Evolutionary conservation across 2,888 invertebrate genomes (phyloP), one percentile per base, ranked within the genome.

Genomic region (Macaria liturata): DNA sequence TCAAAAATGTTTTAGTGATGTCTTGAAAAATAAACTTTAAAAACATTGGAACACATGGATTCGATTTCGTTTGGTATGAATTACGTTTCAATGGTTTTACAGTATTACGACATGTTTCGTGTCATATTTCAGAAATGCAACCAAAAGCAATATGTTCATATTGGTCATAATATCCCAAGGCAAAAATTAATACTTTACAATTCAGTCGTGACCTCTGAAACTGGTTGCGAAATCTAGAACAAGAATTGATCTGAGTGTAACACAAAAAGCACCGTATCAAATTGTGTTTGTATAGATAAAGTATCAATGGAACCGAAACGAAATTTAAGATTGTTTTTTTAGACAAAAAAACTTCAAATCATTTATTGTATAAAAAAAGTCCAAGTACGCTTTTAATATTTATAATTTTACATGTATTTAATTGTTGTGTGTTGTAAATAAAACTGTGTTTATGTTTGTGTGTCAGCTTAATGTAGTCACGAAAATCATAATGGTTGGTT

Each of bases 191-290:
- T 60, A 61, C 62, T 64, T 59, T 52, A 45, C 8, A 49, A 54
- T 53, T 46, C 37, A 61, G 31, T 55, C 47, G 47, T 66, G 75
- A 70, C 78, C 79, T 75, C 68, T 61, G 52, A 50, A 30, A 49
- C 55, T 61, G 68, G 69, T 73, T 77, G 73, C 72, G 48, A 66
- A 76, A 70, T 72, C 65, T 66, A 66, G 70, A 66, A 65, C 68
- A 64, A 58, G 63, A 62, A 66, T 66, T 68, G 50, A 50, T 31
- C 37, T 53, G 46, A 61, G 53, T 58, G 47, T 9, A 54, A 62
- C 56, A 52, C 57, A 65, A 68, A 70, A 71, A 66, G 50, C 45
- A 49, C 49, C 61, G 60, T 62, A 60, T 62, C 68, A 64, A 68
- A 64, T 67, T 49, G 46, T 53, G 47, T 66, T 68, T 58, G 52